Evolutionary conservation across 2,113 vertebrate species (phyloP), one percentile per base, ranked within the genome.

Genomic region (Takifugu bimaculatus): DNA sequence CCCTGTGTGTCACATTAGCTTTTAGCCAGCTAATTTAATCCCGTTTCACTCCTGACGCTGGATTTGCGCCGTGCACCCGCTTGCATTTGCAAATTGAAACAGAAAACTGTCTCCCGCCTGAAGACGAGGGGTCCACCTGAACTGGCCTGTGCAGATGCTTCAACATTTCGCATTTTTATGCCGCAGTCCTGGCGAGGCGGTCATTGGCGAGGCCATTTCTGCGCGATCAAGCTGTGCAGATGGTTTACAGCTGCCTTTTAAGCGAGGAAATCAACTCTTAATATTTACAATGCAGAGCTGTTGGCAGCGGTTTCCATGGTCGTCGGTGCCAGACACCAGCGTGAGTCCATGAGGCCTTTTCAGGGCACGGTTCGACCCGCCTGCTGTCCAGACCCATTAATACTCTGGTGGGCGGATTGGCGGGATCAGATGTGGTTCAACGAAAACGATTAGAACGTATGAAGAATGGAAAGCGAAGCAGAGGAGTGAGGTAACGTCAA

Each of bases 171-270:
- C 64, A 82, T 73, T 50, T 57, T 52, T 60, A 78, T 60, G 72
- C 75, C 72, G 54, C 87, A 88, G 85, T 89, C 90, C 90, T 90
- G 90, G 90, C 78, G 90, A 87, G 86, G 88, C 81, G 78, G 90
- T 85, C 60, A 67, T 89, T 90, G 85, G 83, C 79, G 68, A 78
- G 82, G 83, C 54, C 54, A 76, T 85, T 90, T 86, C 82, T 73
- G 84, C 82, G 88, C 92, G 93, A 93, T 93, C 91, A 93, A 93
- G 84, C 56, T 35, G 68, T 81, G 74, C 80, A 82, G 78, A 85
- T 89, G 88, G 86, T 90, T 92, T 92, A 91, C 91, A 91, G 90
- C 89, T 90, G 90, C 86, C 86, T 87, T 92, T 91, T 90, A 39
- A 91, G 83, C 75, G 77, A 68, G 89, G 81, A 90, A 91, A 92